These are phyloP conservation scores for pig (Sus scrofa) DNA, from an alignment of 2,113 vertebrate species.

Conservation along the genomic window DNA sequence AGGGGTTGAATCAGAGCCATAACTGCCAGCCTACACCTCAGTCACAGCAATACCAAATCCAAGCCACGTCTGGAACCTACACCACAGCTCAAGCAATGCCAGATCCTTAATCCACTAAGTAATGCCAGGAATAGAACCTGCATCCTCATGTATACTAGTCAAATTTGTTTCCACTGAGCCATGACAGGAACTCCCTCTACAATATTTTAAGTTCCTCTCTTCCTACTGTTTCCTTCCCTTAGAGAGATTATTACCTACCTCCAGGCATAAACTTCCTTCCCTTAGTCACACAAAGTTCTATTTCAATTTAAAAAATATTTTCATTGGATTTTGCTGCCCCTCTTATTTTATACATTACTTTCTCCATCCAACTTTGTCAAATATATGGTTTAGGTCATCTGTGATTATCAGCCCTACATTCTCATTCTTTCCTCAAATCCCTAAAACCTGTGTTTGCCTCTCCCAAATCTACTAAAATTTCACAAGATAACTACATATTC, in stretches of 20 bases:
- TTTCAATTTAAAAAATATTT: conserved; percentile 24
- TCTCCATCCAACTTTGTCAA: conserved; percentile 14
- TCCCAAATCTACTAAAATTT: neutral
- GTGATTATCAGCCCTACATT: neutral
- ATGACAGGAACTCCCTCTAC: neutral
- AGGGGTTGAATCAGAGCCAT: no score
- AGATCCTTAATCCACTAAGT: no score
- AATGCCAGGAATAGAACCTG: no score
- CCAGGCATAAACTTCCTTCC: no score
- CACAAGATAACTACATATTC: neutral
- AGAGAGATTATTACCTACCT: no score
- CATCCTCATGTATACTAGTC: no score
- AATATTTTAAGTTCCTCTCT: conserved; percentile 51
- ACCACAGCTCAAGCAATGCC: no score
- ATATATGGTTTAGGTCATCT: neutral
- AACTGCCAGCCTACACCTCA: no score
- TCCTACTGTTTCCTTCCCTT: neutral
- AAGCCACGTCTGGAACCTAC: no score
- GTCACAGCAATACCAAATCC: no score
- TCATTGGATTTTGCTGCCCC: neutral
- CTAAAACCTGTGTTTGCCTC: neutral
- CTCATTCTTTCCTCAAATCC: neutral
- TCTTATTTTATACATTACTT: conserved; percentile 23
- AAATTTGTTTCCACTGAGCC: no score
- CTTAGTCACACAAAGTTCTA: neutral